These are phyloP conservation scores for Cyrtodaria siliqua DNA, from an alignment of 2,888 invertebrate species.

Conservation along the genomic window DNA sequence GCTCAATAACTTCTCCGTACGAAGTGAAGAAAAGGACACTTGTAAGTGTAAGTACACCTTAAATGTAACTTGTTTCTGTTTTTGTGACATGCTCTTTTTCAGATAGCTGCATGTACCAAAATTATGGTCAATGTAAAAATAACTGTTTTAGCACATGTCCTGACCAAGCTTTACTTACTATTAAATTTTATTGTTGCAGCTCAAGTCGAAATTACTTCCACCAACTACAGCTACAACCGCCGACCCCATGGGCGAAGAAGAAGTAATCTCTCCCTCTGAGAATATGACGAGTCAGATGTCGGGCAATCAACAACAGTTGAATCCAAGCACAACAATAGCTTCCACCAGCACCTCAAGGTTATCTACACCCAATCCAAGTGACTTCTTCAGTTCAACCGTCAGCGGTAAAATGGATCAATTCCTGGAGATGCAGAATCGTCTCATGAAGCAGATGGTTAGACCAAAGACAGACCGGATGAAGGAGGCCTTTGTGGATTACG, in stretches of 20 bases:
- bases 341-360: slow-evolving; percentile 17
- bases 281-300: slow-evolving; percentile 11
- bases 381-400: slow-evolving; percentile 16
- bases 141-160: not conserved
- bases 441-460: slow-evolving; percentile 40
- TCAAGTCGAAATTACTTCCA: slow-evolving; percentile 20
- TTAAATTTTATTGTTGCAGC: slow-evolving; percentile 14
- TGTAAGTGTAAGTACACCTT: slow-evolving; percentile 27
- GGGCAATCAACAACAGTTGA: slow-evolving; percentile 15
- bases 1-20: slow-evolving; percentile 43
- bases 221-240: slow-evolving; percentile 9
- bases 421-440: slow-evolving; percentile 36
- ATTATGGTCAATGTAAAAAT: too few relatives aligned
- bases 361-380: slow-evolving; percentile 15
- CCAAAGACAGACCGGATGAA: slow-evolving; percentile 50
- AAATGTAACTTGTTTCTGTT: slow-evolving; percentile 2
- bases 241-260: not conserved
- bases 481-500: slow-evolving; percentile 42
- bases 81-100: not conserved
- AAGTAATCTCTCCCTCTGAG: not conserved
- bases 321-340: slow-evolving; percentile 19
- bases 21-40: slow-evolving; percentile 44
- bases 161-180: slow-evolving; percentile 4
- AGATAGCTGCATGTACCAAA: too few relatives aligned
- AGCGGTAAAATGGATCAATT: slow-evolving; percentile 29